These are phyloP conservation scores for Australoheros scitulus DNA, from an alignment of 2,113 vertebrate genomes.

Conservation along the genomic window DNA sequence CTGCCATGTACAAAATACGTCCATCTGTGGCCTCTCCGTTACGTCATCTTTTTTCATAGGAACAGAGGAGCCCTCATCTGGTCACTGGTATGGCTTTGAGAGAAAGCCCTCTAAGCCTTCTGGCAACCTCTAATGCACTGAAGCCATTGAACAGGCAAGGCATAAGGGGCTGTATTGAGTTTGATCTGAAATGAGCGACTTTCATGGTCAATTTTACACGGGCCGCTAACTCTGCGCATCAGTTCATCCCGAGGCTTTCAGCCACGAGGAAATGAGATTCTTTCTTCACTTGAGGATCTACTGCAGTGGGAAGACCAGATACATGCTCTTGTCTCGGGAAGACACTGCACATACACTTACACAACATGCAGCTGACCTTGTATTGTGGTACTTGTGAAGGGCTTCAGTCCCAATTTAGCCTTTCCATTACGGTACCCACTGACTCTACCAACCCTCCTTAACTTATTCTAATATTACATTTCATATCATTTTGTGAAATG, in stretches of 20 bases:
- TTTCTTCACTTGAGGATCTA: constrained; percentile 57
- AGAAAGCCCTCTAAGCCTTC: constrained; percentile 22
- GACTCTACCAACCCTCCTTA: neutral
- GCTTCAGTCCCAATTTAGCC: constrained; percentile 4
- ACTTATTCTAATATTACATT: neutral
- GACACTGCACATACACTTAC: neutral
- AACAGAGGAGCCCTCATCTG: constrained; percentile 1
- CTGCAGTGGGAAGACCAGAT: constrained; percentile 51
- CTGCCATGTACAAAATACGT: neutral
- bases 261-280: constrained; percentile 61
- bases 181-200: constrained; percentile 77
- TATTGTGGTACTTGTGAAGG: neutral
- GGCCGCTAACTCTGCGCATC: constrained; percentile 51
- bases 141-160: constrained; percentile 64
- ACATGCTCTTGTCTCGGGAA: neutral
- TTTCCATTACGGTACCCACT: neutral
- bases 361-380: constrained; percentile 21
- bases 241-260: constrained; percentile 63
- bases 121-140: constrained; percentile 58
- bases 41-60: neutral
- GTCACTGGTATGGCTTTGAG: constrained; percentile 12
- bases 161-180: constrained; percentile 65
- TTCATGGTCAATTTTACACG: constrained; percentile 77
- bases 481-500: neutral
- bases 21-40: neutral